Percentiles rank a stretch among this genome's conserved stretches.
phyloP scores from a whole-genome alignment of 2,888 invertebrate species.

The Polyommatus iphigenia region DNA sequence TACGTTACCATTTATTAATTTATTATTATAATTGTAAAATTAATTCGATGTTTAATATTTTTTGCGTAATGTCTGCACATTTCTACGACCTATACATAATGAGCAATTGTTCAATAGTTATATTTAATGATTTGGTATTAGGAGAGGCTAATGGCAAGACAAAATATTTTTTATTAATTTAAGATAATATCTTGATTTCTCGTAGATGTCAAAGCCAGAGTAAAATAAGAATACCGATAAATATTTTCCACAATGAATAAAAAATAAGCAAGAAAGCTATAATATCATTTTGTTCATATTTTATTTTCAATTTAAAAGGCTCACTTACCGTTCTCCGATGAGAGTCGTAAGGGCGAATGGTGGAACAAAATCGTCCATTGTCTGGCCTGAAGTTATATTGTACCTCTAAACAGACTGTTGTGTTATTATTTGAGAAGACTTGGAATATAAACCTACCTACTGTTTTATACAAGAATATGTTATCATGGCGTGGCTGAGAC shows the following conservation, averaged over 20 bases:
- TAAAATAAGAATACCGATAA: neutral
- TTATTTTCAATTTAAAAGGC: constrained; percentile 30
- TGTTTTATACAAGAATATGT: neutral
- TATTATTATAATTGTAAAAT: too few relatives aligned
- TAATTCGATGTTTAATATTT: too few relatives aligned
- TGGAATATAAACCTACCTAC: neutral
- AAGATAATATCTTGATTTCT: neutral
- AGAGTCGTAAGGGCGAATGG: constrained; percentile 23
- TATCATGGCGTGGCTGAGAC: too few relatives aligned
- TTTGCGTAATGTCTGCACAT: too few relatives aligned
- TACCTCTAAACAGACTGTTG: constrained; percentile 21
- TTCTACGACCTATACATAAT: too few relatives aligned
- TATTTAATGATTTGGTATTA: too few relatives aligned
- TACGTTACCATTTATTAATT: too few relatives aligned
- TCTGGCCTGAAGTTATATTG: constrained; percentile 29
- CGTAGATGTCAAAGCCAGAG: neutral
- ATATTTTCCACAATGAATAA: neutral
- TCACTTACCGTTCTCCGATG: constrained; percentile 2
- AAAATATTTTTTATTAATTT: neutral
- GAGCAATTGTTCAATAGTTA: too few relatives aligned
- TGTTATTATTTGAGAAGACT: constrained; percentile 3
- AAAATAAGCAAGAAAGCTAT: neutral
- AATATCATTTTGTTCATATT: neutral
- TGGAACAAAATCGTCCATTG: constrained; percentile 23
- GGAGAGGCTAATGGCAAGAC: neutral